Base-by-base conservation (phyloP, 2,888 invertebrate species). In the Timema cristinae region DNA sequence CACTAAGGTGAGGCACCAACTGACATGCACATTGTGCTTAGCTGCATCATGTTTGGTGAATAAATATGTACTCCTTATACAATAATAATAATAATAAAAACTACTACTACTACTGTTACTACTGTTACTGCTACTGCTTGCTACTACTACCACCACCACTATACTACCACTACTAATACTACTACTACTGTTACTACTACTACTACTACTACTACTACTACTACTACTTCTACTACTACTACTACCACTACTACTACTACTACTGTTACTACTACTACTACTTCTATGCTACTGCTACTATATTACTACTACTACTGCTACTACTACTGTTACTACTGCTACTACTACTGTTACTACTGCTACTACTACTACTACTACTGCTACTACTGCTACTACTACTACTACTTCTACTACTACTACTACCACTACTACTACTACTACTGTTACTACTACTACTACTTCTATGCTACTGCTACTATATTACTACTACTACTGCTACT, bases 371-470 rank as follows among this genome's bases (percentile, higher is more conserved):
- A n/a, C 32, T 13, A 63, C 49, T 4, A 67, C 16, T 49, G 4
- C 63, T 63, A 15, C 63, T 63, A 15, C 63, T 63, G n/a, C 63
- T 63, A 10, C 63, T 63, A 15, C 15, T 63, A 15, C 15, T 63
- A 15, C 63, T 63, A 15, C 63, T 63, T 11, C 63, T 63, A 63
- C 32, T 63, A n/a, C 32, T 63, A 63, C 50, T 67, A 67, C 61
- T 69, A 69, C 50, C 15, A 63, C 32, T n/a, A 63, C 5, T 68
- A 70, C 48, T 69, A 59, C 48, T 69, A 69, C 50, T 69, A 69
- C 61, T 69, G 61, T 56, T 69, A 69, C 61, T 59, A 63, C 61
- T 68, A 68, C 50, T 68, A 32, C 61, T 67, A 68, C 50, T 68
- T 11, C 15, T 63, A 10, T 16, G 10, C 9, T 16, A 13, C n/a